Percentiles rank a stretch among this genome's conserved stretches.
phyloP scores from a whole-genome alignment of 2,113 vertebrate species.

The Austrofundulus limnaeus region DNA sequence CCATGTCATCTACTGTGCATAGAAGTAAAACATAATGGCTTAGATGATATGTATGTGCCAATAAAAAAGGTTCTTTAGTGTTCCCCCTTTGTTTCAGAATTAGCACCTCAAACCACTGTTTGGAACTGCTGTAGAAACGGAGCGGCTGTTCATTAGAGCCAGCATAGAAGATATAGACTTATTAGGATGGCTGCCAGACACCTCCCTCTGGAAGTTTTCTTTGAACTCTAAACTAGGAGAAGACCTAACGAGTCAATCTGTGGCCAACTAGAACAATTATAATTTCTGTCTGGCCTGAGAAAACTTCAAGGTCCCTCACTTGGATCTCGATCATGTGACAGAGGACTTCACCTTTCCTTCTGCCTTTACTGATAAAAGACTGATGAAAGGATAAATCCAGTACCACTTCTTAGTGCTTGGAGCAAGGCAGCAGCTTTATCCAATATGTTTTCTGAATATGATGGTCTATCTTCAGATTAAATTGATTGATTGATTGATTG shows the following conservation, averaged over 20 bases:
- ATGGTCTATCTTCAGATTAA: slow-evolving; percentile 32
- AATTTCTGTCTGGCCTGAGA: slow-evolving; percentile 39
- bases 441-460: slow-evolving; percentile 26
- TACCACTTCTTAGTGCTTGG: slow-evolving; percentile 8
- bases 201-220: slow-evolving; percentile 27
- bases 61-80: not conserved
- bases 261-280: slow-evolving; percentile 39
- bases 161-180: slow-evolving; percentile 13
- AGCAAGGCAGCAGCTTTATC: slow-evolving; percentile 24
- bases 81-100: not conserved
- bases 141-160: not conserved
- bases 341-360: slow-evolving; percentile 36
- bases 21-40: not conserved
- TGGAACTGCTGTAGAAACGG: not conserved
- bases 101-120: not conserved
- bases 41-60: not conserved
- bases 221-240: slow-evolving; percentile 39
- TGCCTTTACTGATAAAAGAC: slow-evolving; percentile 47
- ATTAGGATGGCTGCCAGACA: slow-evolving; percentile 33
- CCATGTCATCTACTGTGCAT: too few species aligned
- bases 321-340: slow-evolving; percentile 25
- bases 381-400: slow-evolving; percentile 33
- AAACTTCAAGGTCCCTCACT: slow-evolving; percentile 31
- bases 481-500: not conserved
- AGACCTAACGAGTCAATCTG: slow-evolving; percentile 32